Base-by-base conservation (phyloP, 2,888 invertebrate genomes). In the Lepidocyrtoides sp. region DNA sequence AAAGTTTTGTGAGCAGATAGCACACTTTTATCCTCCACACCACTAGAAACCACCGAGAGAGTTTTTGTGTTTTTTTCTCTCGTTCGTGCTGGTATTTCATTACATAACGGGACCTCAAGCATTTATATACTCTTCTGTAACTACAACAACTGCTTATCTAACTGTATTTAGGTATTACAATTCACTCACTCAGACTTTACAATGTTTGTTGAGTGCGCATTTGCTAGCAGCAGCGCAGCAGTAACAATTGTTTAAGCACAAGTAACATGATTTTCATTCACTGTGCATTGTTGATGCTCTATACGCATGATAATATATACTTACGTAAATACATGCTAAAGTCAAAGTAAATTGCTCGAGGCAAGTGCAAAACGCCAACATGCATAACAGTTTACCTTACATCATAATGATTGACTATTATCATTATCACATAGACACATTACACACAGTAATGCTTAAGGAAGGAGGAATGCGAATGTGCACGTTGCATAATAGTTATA, bases 101-200 rank as follows among this genome's bases (percentile, higher is more conserved):
- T 88, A 54, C 88, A 88, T 88, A 88, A 88, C 88, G 88, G 88
- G 88, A 88, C 88, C 88, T 88, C 88, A 41, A 75, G 81, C 63
- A n/a, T n/a, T n/a, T 77, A 86, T 26, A 60, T 20, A 57, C 57
- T 63, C 36, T 0, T 26, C 14, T 41, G 23, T 23, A 3, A 23
- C 51, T 32, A 14, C 69, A 26, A 23, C 75, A 14, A 48, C 75
- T 54, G 32, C 79, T 82, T n/a, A 0, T 57, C 57, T 88, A 88
- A 88, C 88, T 88, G 88, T 88, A 88, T 44, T 72, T 72, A 14
- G 8, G 44, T 63, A 32, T 44, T 10, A 7, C 72, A 72, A 72
- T 72, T 36, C 32, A 51, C 75, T 48, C 36, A 44, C 23, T n/a
- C 57, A n/a, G n/a, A n/a, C n/a, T n/a, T n/a, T n/a, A n/a, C n/a